phyloP scores from a whole-genome alignment of 2,888 invertebrate species.

The Endotricha flammealis region DNA sequence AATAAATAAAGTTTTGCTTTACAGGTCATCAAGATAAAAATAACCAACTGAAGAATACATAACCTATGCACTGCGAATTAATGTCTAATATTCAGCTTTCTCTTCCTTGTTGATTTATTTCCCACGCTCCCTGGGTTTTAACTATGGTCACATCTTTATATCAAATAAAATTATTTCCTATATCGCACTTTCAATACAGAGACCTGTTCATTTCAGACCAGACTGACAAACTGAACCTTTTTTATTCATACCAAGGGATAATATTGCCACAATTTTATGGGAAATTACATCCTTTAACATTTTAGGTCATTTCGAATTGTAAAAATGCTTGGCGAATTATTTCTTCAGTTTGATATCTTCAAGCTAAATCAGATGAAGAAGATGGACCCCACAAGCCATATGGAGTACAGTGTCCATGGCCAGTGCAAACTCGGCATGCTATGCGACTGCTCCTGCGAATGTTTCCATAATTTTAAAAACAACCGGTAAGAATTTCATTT shows the following conservation, averaged over 20 bases:
- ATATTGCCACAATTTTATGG: too few species aligned
- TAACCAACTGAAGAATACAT: background rate
- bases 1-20: too few species aligned
- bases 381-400: background rate
- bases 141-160: background rate
- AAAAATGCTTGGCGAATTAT: slow-evolving; percentile 2
- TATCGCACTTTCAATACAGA: background rate
- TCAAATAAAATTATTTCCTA: background rate
- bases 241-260: too few species aligned
- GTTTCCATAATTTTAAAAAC: slow-evolving; percentile 19
- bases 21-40: slow-evolving; percentile 2
- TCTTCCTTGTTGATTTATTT: background rate
- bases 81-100: background rate
- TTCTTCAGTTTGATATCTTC: background rate
- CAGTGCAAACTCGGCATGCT: slow-evolving; percentile 23
- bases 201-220: background rate
- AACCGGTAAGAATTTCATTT: slow-evolving; percentile 29
- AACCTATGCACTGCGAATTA: slow-evolving; percentile 7
- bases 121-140: background rate
- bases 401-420: background rate
- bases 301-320: too few species aligned
- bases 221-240: too few species aligned
- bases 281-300: too few species aligned
- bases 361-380: background rate
- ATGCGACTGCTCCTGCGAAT: slow-evolving; percentile 45